Evolutionary conservation across 92 coral and sea anemone species (phyloP).

Genomic region (Phenganax subtilis): DNA sequence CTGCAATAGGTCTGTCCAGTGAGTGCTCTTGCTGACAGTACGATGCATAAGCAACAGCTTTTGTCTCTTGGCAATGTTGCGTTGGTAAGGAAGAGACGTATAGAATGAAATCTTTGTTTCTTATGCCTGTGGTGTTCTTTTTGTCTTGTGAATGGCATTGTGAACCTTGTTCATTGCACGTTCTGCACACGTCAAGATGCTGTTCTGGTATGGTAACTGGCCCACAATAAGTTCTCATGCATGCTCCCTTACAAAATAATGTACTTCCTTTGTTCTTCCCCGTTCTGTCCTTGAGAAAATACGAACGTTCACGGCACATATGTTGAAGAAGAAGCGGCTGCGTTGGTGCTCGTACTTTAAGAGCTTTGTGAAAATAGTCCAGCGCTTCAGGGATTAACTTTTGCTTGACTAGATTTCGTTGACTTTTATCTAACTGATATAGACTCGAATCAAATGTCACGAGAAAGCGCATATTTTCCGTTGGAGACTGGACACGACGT

Average conservation of each 20-base stretch:
- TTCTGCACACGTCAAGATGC: slow-evolving; percentile 86
- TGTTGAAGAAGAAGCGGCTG: slow-evolving; percentile 71
- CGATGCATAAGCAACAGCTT: slow-evolving; percentile 95
- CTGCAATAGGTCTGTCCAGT: slow-evolving; percentile 91
- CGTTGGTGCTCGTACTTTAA: slow-evolving; percentile 68
- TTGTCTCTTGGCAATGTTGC: slow-evolving; percentile 69
- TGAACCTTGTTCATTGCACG: slow-evolving; percentile 68
- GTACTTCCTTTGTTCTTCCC: slow-evolving; percentile 65
- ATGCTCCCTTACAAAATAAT: slow-evolving; percentile 79
- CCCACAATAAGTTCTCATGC: slow-evolving; percentile 85
- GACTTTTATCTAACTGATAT: slow-evolving; percentile 44
- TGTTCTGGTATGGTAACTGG: slow-evolving; percentile 74
- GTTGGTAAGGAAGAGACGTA: slow-evolving; percentile 94
- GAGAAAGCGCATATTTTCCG: slow-evolving; percentile 85
- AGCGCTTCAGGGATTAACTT: slow-evolving; percentile 88
- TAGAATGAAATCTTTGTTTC: slow-evolving; percentile 73
- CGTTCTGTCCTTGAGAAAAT: slow-evolving; percentile 64
- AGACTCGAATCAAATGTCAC: slow-evolving; percentile 82
- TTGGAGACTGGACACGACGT: slow-evolving; percentile 54
- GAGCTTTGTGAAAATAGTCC: slow-evolving; percentile 74
- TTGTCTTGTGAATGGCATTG: slow-evolving; percentile 45
- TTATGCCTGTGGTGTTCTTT: slow-evolving; percentile 59
- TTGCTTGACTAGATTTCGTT: slow-evolving; percentile 56
- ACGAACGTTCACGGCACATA: slow-evolving; percentile 82
- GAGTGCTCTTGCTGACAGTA: slow-evolving; percentile 95